phyloP scores from a whole-genome alignment of 2,113 vertebrate species.

The Rhinopomastus cyanomelas region DNA sequence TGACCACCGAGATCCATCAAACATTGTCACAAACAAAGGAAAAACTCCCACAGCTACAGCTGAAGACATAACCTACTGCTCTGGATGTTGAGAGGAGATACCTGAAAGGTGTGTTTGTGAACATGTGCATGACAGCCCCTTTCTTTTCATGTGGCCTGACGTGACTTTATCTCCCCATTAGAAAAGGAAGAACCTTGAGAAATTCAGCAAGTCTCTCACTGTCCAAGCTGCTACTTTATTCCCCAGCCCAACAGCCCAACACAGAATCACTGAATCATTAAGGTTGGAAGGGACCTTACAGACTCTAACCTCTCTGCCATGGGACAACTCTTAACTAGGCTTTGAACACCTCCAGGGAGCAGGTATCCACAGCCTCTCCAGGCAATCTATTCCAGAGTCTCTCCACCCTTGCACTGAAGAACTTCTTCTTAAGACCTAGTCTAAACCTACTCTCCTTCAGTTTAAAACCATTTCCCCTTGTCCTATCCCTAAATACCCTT shows the following conservation, averaged over 20 bases:
- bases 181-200: not conserved
- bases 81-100: not conserved
- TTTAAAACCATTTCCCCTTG: too few relatives aligned
- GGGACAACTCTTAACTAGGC: too few relatives aligned
- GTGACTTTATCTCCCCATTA: not conserved
- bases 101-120: not conserved
- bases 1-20: not conserved
- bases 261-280: too few relatives aligned
- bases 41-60: not conserved
- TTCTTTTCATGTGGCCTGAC: not conserved
- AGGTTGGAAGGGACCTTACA: too few relatives aligned
- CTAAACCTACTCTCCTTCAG: too few relatives aligned
- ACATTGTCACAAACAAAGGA: not conserved
- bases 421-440: too few relatives aligned
- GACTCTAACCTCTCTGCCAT: too few relatives aligned
- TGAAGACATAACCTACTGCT: not conserved
- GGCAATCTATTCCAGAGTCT: too few relatives aligned
- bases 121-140: accelerated
- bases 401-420: too few relatives aligned
- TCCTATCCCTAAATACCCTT: too few relatives aligned
- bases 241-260: not conserved
- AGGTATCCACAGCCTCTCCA: too few relatives aligned
- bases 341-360: too few relatives aligned
- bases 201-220: not conserved
- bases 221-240: not conserved